phyloP scores from a whole-genome alignment of 1,140 invertebrate species.

The Asobara japonica region DNA sequence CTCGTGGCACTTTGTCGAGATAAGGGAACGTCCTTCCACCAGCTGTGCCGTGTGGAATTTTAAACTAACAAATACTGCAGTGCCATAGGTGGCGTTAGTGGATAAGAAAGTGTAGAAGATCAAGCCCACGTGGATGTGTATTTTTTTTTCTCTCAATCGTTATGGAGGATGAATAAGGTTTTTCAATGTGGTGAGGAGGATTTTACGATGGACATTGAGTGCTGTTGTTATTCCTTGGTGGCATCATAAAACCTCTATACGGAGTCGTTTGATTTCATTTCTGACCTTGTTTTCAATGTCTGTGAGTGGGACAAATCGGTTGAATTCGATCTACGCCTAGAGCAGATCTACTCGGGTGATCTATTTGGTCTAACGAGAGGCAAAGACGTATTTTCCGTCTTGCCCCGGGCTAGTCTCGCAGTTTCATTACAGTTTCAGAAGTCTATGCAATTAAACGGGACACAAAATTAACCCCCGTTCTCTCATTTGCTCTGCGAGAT shows the following conservation, averaged over 20 bases:
- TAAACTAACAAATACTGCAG: slow-evolving; percentile 5
- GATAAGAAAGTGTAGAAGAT: background rate
- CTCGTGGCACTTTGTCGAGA: slow-evolving; percentile 33
- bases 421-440: background rate
- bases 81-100: background rate
- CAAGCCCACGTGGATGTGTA: background rate
- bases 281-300: slow-evolving; percentile 21
- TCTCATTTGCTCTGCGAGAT: too few relatives aligned
- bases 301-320: slow-evolving; percentile 19
- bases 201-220: background rate
- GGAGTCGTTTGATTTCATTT: slow-evolving; percentile 27
- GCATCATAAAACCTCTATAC: slow-evolving; percentile 9
- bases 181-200: background rate
- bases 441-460: background rate
- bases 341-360: background rate
- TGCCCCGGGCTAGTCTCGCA: background rate
- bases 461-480: too few relatives aligned
- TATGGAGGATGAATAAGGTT: background rate
- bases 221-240: background rate
- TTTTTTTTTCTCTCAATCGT: background rate
- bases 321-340: slow-evolving; percentile 24
- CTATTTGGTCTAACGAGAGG: slow-evolving; percentile 11
- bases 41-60: slow-evolving; percentile 30
- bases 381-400: background rate
- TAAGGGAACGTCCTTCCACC: slow-evolving; percentile 29